These are phyloP conservation scores for Pygoscelis adeliae DNA, from an alignment of 2,113 vertebrate genomes.

Conservation along the genomic window DNA sequence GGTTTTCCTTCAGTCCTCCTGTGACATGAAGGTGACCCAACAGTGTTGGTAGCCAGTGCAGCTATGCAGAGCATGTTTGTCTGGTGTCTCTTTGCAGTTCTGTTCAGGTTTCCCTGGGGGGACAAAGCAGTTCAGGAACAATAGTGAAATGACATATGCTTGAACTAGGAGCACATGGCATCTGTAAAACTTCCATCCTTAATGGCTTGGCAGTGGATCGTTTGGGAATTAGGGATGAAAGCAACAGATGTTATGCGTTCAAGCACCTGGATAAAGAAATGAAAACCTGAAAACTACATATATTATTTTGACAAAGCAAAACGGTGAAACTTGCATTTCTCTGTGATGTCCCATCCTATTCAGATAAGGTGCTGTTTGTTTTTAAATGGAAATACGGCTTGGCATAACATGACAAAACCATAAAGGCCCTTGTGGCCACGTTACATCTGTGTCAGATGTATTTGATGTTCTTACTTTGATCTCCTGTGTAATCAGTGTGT, in stretches of 20 bases:
- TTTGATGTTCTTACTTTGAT: slow-evolving; percentile 72
- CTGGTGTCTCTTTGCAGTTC: not conserved
- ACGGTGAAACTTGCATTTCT: not conserved
- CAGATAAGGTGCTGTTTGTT: slow-evolving; percentile 56
- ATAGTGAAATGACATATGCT: not conserved
- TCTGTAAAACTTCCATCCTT: slow-evolving; percentile 10
- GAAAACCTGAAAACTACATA: not conserved
- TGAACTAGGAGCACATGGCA: slow-evolving; percentile 2
- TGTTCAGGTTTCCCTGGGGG: not conserved
- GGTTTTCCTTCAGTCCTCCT: not conserved
- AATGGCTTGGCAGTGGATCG: slow-evolving; percentile 30
- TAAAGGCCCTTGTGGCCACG: slow-evolving; percentile 12
- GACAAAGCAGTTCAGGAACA: not conserved
- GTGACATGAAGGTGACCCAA: not conserved
- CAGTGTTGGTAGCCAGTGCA: not conserved
- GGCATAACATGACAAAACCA: slow-evolving; percentile 53
- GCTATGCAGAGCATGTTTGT: not conserved
- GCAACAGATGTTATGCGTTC: slow-evolving; percentile 48
- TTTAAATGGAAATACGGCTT: slow-evolving; percentile 62
- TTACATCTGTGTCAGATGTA: slow-evolving; percentile 60
- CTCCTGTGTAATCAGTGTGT: slow-evolving; percentile 57
- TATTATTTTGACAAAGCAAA: slow-evolving; percentile 19
- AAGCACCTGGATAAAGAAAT: slow-evolving; percentile 58
- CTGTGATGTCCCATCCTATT: slow-evolving; percentile 28
- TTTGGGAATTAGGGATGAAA: slow-evolving; percentile 51